These are phyloP conservation scores for Aphelocoma coerulescens DNA, from an alignment of 2,113 vertebrate species.

Conservation along the genomic window DNA sequence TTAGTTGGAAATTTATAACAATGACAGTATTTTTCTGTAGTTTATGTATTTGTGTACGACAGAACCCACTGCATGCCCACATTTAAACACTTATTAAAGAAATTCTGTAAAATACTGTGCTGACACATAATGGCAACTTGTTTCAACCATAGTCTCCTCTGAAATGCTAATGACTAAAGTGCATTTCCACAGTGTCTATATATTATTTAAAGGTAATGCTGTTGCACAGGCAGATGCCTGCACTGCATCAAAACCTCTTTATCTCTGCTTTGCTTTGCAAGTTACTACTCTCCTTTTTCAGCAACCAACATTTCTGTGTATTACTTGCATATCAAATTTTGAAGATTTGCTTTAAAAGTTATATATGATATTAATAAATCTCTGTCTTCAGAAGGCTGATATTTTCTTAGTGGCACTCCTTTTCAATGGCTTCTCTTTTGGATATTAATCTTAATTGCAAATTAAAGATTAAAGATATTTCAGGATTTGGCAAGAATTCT, in stretches of 20 bases:
- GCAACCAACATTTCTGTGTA: neutral
- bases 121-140: neutral
- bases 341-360: neutral
- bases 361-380: neutral
- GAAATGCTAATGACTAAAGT: neutral
- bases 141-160: neutral
- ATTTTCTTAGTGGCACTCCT: neutral
- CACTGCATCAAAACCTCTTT: neutral
- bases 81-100: neutral
- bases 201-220: neutral
- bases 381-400: neutral
- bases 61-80: neutral
- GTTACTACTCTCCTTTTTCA: neutral
- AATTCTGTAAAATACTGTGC: neutral
- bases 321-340: neutral
- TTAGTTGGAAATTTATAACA: neutral
- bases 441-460: neutral
- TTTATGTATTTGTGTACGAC: neutral
- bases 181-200: neutral
- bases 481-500: neutral
- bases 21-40: neutral
- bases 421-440: neutral
- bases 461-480: constrained; percentile 24
- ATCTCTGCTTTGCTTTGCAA: neutral
- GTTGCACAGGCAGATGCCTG: neutral